These are phyloP conservation scores for Oligia strigilis DNA, from an alignment of 2,888 invertebrate genomes.

Conservation along the genomic window DNA sequence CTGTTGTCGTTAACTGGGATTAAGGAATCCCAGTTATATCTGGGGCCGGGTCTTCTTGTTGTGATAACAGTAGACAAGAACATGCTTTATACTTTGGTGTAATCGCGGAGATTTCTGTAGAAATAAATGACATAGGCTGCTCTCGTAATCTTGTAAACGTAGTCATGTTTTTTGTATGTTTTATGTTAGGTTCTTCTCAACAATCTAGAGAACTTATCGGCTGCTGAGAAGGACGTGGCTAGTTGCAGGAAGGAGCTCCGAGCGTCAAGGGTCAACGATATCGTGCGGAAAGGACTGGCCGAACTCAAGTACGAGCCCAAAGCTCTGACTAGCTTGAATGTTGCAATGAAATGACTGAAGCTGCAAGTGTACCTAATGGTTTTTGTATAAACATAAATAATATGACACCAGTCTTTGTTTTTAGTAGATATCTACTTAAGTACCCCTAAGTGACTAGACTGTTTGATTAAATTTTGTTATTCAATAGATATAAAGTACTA, in stretches of 20 bases:
- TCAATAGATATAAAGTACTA: neutral
- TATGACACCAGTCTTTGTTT: neutral
- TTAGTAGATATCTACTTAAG: neutral
- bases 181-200: slow-evolving; percentile 81
- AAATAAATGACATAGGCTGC: neutral
- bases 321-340: slow-evolving; percentile 67
- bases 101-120: neutral
- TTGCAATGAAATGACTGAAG: slow-evolving; percentile 45
- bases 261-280: slow-evolving; percentile 81
- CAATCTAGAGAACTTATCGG: slow-evolving; percentile 84
- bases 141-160: neutral
- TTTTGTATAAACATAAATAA: slow-evolving; percentile 16
- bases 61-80: neutral
- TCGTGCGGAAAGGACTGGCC: slow-evolving; percentile 82
- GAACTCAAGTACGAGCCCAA: slow-evolving; percentile 81
- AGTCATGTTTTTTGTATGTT: slow-evolving; percentile 2
- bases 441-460: neutral
- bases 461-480: neutral
- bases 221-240: slow-evolving; percentile 82
- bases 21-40: too few species aligned
- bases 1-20: too few species aligned
- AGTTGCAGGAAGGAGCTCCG: slow-evolving; percentile 81
- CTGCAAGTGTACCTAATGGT: neutral
- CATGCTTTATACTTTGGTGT: neutral
- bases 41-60: too few species aligned